These are phyloP conservation scores for Apus apus DNA, from an alignment of 2,113 vertebrate genomes.

Conservation along the genomic window DNA sequence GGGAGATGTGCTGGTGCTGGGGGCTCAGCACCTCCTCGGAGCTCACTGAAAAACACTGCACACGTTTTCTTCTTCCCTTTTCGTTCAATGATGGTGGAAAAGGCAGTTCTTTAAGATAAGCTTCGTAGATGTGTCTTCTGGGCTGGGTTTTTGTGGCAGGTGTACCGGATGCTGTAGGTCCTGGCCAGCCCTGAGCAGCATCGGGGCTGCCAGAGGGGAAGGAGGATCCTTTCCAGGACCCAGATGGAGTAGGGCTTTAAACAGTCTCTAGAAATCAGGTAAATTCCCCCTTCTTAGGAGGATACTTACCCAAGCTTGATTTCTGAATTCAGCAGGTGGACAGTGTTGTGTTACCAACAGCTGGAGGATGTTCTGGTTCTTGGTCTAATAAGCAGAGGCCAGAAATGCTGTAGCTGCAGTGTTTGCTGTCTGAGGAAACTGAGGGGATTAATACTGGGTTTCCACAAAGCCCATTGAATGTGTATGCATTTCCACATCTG, in stretches of 20 bases:
- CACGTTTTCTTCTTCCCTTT: neutral
- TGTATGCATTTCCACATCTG: slow-evolving; percentile 18
- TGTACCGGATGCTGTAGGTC: rapidly evolving
- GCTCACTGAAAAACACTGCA: neutral
- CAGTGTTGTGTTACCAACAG: neutral
- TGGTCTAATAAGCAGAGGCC: neutral
- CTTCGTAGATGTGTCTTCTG: neutral
- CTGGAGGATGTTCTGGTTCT: neutral
- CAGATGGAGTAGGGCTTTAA: neutral
- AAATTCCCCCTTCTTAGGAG: neutral
- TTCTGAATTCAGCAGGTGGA: neutral
- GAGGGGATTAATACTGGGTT: neutral
- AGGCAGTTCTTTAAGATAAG: neutral
- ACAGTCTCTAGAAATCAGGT: neutral
- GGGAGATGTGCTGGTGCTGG: neutral
- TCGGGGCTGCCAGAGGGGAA: neutral
- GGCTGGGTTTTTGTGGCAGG: neutral
- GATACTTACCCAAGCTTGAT: neutral
- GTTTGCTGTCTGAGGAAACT: neutral
- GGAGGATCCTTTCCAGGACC: rapidly evolving
- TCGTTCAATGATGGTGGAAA: neutral
- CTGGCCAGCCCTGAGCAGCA: rapidly evolving
- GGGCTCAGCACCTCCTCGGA: neutral
- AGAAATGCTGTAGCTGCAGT: neutral
- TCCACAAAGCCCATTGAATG: slow-evolving; percentile 37